Base-by-base conservation (phyloP, 2,888 invertebrate species). In the Drosophila recens region DNA sequence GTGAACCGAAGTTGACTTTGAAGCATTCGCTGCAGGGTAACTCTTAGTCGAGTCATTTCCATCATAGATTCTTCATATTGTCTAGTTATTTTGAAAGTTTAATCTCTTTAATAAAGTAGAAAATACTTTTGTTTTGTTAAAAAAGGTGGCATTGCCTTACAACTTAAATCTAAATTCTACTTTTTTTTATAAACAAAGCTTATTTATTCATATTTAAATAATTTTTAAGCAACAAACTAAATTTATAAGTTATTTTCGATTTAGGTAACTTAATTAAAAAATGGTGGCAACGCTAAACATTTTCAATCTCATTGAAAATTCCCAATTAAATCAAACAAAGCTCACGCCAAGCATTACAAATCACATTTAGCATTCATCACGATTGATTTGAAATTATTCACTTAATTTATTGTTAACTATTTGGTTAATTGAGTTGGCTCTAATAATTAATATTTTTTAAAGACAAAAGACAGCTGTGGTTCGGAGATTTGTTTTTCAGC, bases 391-490 rank as follows among this genome's bases (percentile, higher is more conserved):
- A 62, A 33, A 49, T 63, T 34, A 53, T 53, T 52, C 30, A 57
- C 43, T n/a, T 40, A 42, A 75, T 56, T 56, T 43, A 36, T 34
- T 46, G 42, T 57, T 34, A 64, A 53, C 1, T 38, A 64, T 77
- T 72, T 49, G 51, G 38, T 62, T 46, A 61, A 59, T 65, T 68
- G 40, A 52, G 63, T 64, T 75, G 63, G 48, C 33, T 38, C 73
- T 67, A 65, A 68, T 62, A 62, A 74, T 68, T 62, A 62, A 68
- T 73, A 64, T 57, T 40, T 15, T 51, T 45, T 10, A 30, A 38
- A 33, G 10, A 33, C 20, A 17, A 15, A n/a, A n/a, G n/a, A 36
- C 11, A 42, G 42, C 30, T 9, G 10, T 42, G 13, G n/a, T 17
- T 11, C 23, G 23, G 4, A 27, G 23, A 4, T 13, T 11, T 11